A percentile compares a stretch with the other conserved stretches of the same genome.
Conservation (phyloP, 2,888 invertebrate species). For the Drosophila gaucha region DNA sequence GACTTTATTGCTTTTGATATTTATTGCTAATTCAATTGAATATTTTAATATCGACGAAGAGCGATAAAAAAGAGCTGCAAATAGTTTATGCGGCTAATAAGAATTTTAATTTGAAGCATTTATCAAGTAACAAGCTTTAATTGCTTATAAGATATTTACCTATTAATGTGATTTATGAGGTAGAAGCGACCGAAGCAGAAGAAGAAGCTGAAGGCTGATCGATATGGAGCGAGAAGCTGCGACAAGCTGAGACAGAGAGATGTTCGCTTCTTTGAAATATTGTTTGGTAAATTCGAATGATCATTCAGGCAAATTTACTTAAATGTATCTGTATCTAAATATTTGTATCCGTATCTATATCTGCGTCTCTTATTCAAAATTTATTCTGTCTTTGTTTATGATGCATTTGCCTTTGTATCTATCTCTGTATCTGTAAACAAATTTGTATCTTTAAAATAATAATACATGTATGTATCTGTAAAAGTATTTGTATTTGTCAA, state of each 20-base stretch:
- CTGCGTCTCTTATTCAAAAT: too few relatives aligned
- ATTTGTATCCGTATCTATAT: too few relatives aligned
- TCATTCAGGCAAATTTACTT: too few relatives aligned
- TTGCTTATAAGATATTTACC: constrained; percentile 15
- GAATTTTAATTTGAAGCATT: constrained; percentile 59
- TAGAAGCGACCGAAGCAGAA: background rate
- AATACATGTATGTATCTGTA: too few relatives aligned
- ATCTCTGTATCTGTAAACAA: too few relatives aligned
- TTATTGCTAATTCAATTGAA: constrained; percentile 29
- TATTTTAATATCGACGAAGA: background rate
- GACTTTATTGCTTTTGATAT: constrained; percentile 19
- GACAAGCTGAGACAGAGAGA: background rate
- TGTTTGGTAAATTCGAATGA: too few relatives aligned
- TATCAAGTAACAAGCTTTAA: constrained; percentile 40
- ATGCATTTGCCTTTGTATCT: too few relatives aligned
- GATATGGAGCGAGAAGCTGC: background rate
- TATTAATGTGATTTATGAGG: background rate
- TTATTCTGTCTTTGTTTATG: too few relatives aligned
- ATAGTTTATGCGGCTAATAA: constrained; percentile 46
- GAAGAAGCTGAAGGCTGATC: background rate
- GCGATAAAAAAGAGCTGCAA: constrained; percentile 17
- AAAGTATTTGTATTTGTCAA: background rate
- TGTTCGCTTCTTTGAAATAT: too few relatives aligned
- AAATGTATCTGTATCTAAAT: background rate
- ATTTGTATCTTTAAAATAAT: constrained; percentile 2